Evolutionary conservation across 2,888 invertebrate species (phyloP).

Genomic region (Ennomos erosarius): DNA sequence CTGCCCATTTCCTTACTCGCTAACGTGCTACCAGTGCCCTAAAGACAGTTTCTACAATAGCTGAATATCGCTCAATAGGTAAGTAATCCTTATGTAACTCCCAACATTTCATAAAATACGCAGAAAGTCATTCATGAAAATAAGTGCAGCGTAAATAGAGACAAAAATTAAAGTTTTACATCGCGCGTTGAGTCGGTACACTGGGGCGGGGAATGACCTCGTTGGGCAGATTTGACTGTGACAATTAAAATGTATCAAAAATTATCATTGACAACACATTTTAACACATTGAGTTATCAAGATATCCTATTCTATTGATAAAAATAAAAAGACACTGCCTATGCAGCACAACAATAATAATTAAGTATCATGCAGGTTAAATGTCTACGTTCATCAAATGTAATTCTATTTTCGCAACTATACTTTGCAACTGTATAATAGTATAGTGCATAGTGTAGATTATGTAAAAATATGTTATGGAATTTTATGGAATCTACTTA

Average conservation of each 20-base stretch:
- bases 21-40: conserved; percentile 68
- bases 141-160: neutral
- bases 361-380: too few species aligned
- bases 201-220: conserved; percentile 67
- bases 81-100: conserved; percentile 51
- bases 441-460: too few species aligned
- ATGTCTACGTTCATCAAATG: too few species aligned
- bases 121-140: conserved; percentile 27
- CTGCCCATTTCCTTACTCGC: conserved; percentile 66
- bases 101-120: neutral
- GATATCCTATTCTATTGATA: too few species aligned
- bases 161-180: conserved; percentile 50
- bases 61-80: conserved; percentile 59
- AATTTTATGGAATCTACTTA: too few species aligned
- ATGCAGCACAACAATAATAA: too few species aligned
- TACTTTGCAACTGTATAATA: too few species aligned
- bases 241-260: conserved; percentile 29
- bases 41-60: conserved; percentile 56
- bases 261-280: neutral
- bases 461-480: too few species aligned
- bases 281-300: too few species aligned
- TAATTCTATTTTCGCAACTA: too few species aligned
- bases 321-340: too few species aligned
- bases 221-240: conserved; percentile 48
- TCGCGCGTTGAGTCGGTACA: conserved; percentile 57